Evolutionary conservation across 2,797 vertebrate species (phyloP).

Genomic region (Leucoraja ocellata): DNA sequence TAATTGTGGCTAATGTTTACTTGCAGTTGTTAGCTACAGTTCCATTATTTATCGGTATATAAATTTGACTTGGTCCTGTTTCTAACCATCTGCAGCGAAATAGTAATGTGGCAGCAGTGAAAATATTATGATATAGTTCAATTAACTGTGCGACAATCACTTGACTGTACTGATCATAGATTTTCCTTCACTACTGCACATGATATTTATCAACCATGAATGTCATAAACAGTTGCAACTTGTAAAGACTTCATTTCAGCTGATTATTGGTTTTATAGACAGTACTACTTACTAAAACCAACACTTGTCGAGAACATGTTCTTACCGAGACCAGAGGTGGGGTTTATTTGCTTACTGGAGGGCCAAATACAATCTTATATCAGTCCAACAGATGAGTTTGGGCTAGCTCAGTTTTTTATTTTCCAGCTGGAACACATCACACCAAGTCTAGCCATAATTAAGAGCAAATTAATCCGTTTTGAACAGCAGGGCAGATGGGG

Average conservation of each 20-base stretch:
- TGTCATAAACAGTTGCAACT: background rate
- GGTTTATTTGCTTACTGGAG: background rate
- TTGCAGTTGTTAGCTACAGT: background rate
- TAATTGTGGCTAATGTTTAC: background rate
- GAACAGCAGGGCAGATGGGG: background rate
- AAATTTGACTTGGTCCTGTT: constrained; percentile 1
- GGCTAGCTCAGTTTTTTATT: background rate
- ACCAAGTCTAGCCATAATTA: background rate
- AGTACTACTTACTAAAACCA: background rate
- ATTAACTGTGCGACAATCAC: constrained; percentile 5
- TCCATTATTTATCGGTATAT: background rate
- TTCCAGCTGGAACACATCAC: background rate
- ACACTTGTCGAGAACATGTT: background rate
- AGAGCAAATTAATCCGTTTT: background rate
- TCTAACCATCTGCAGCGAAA: background rate
- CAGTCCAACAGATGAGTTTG: background rate
- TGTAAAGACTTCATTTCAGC: background rate
- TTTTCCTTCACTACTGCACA: background rate
- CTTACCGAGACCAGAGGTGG: background rate
- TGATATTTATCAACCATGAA: background rate
- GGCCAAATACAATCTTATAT: background rate
- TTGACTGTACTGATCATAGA: background rate
- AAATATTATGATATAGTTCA: background rate
- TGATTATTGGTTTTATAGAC: background rate
- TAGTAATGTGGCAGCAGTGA: background rate